Percentiles rank a stretch among this genome's conserved stretches.
Conservation (phyloP, 2,888 invertebrate species). For the Prenolepis imparis region DNA sequence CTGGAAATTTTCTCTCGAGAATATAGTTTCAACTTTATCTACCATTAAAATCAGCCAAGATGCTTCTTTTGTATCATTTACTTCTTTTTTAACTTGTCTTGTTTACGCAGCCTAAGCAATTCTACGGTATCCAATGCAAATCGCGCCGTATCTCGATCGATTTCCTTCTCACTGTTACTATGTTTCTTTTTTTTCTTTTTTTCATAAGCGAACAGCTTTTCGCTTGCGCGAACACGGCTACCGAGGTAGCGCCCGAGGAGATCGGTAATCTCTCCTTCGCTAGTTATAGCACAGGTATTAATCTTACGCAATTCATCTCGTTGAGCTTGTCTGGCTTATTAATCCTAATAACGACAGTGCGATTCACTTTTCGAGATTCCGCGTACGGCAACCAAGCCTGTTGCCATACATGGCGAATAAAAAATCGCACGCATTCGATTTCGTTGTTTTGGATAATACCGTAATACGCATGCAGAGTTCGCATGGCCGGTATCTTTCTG, state of each 20-base stretch:
- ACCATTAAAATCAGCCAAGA: slow-evolving; percentile 18
- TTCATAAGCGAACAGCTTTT: slow-evolving; percentile 69
- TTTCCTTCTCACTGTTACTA: slow-evolving; percentile 39
- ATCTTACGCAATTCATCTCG: slow-evolving; percentile 81
- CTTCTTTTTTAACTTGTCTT: neutral
- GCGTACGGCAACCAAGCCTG: slow-evolving; percentile 34
- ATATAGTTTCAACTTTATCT: neutral
- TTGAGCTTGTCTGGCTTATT: slow-evolving; percentile 78
- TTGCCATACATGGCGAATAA: slow-evolving; percentile 45
- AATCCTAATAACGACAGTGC: slow-evolving; percentile 78
- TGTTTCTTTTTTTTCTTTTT: slow-evolving; percentile 38
- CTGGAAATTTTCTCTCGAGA: neutral
- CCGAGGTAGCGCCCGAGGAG: slow-evolving; percentile 72
- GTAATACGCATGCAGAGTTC: slow-evolving; percentile 30
- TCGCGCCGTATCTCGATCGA: slow-evolving; percentile 36
- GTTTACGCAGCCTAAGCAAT: slow-evolving; percentile 10
- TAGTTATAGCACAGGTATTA: slow-evolving; percentile 78
- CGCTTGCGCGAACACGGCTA: slow-evolving; percentile 70
- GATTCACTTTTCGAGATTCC: slow-evolving; percentile 79
- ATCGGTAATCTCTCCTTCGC: slow-evolving; percentile 78
- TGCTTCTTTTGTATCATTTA: slow-evolving; percentile 8
- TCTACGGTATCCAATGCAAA: slow-evolving; percentile 39
- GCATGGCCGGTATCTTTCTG: slow-evolving; percentile 41
- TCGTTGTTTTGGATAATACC: slow-evolving; percentile 44
- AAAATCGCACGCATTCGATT: slow-evolving; percentile 51